phyloP scores from a whole-genome alignment of 2,888 invertebrate genomes.

The Macrosiphum euphorbiae region DNA sequence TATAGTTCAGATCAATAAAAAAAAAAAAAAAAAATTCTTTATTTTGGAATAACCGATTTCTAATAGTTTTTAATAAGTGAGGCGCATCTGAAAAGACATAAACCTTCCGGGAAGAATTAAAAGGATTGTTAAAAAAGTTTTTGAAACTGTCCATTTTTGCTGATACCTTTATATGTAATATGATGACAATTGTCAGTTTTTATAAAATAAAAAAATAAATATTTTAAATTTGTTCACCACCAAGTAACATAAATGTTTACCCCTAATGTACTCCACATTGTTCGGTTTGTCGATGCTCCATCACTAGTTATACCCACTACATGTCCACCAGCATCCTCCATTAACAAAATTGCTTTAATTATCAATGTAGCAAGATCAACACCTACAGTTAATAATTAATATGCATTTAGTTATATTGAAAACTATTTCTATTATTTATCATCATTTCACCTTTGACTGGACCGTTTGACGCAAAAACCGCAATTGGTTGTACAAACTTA shows the following conservation, averaged over 20 bases:
- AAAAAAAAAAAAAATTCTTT: too few species aligned
- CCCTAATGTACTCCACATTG: slow-evolving; percentile 9
- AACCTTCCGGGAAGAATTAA: neutral
- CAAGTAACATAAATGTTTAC: neutral
- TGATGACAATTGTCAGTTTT: too few species aligned
- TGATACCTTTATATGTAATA: too few species aligned
- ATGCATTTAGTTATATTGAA: neutral
- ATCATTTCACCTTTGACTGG: neutral
- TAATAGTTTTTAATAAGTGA: too few species aligned
- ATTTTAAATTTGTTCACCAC: too few species aligned
- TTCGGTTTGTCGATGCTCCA: neutral
- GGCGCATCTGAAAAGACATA: too few species aligned
- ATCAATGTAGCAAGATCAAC: neutral
- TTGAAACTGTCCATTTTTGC: neutral
- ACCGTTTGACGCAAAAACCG: neutral
- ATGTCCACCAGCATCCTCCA: neutral
- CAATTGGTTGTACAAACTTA: neutral
- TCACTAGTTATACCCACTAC: neutral
- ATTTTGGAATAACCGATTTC: neutral
- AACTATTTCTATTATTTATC: neutral
- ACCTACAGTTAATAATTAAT: neutral
- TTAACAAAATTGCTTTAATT: neutral
- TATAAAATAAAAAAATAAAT: too few species aligned
- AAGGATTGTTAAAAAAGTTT: neutral
- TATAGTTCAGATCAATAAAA: too few species aligned